Evolutionary conservation across 1,140 invertebrate species (phyloP), one percentile per base, ranked within the genome.

Genomic region (Latrodectus geometricus): DNA sequence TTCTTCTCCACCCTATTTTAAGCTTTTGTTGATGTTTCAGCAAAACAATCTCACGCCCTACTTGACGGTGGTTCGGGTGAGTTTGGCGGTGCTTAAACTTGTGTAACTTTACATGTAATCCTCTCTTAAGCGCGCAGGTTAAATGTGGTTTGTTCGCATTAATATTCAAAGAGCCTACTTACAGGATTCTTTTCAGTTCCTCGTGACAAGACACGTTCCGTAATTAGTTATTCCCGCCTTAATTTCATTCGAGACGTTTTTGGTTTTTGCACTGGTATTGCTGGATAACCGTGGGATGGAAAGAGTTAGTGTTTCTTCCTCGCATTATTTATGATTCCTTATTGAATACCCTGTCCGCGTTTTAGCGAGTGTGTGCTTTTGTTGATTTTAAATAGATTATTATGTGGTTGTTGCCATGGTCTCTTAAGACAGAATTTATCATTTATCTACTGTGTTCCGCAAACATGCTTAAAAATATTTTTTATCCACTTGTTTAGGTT

Each of bases 161-260:
- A 81, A 81, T 81, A 81, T 81, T 81, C 79, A 54, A 69, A 65
- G 56, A 72, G 68, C 52, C n/a, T 20, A 21, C 54, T 76, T 76
- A 50, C 12, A 11, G n/a, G 72, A 35, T 35, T 35, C 49, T 69
- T 12, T 69, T 48, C 54, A 12, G n/a, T 23, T 12, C 75, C 54
- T 77, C n/a, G 54, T 50, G 14, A 8, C 21, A 5, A 20, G 77
- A 65, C 61, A 23, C 14, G 15, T 14, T n/a, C 17, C n/a, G 49
- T 79, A 79, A 79, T 79, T 79, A 79, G 65, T 68, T 68, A 21
- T 79, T 69, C 61, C 77, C 61, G 66, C 56, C 77, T 69, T 79
- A 79, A 69, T n/a, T 23, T 20, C 12, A 52, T 56, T 49, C 17
- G n/a, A 79, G 77, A 65, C 50, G 77, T 49, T 68, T 50, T 50